phyloP scores from a whole-genome alignment of 2,797 vertebrate species.

The Amblyraja radiata region DNA sequence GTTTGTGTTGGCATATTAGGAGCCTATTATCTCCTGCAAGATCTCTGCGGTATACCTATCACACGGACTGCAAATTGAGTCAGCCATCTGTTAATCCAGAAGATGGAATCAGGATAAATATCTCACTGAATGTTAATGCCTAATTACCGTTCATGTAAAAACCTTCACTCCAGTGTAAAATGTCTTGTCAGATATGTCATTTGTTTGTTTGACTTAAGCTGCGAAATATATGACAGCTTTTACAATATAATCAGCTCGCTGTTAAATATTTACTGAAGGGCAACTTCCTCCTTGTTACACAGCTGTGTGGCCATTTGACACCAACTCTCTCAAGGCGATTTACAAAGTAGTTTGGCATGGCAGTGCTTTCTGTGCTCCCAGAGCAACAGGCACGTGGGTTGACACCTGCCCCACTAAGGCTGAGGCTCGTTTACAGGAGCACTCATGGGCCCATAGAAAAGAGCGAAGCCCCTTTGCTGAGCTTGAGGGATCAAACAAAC shows the following conservation, averaged over 20 bases:
- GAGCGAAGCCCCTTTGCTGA: constrained; percentile 42
- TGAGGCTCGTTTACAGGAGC: constrained; percentile 41
- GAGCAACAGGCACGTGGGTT: not conserved
- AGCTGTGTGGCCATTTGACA: not conserved
- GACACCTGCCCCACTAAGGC: constrained; percentile 40
- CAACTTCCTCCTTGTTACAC: no score
- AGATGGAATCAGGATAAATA: not conserved
- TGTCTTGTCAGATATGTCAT: not conserved
- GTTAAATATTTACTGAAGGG: not conserved
- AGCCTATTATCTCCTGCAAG: not conserved
- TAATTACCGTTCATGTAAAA: not conserved
- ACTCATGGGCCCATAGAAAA: constrained; percentile 47
- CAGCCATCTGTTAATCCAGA: not conserved
- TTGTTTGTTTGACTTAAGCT: not conserved
- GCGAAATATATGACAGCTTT: no score
- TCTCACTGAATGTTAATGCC: not conserved
- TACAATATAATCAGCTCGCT: no score
- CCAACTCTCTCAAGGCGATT: not conserved
- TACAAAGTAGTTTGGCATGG: no score
- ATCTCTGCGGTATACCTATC: not conserved
- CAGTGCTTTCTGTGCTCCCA: no score
- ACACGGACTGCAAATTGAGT: not conserved
- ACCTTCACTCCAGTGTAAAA: not conserved
- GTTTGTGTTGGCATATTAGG: not conserved
- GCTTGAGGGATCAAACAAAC: constrained; percentile 50